A percentile compares a stretch with the other conserved stretches of the same genome.
Evolutionary conservation across 1,140 invertebrate genomes (phyloP).

Genomic region (Drosophila orena): DNA sequence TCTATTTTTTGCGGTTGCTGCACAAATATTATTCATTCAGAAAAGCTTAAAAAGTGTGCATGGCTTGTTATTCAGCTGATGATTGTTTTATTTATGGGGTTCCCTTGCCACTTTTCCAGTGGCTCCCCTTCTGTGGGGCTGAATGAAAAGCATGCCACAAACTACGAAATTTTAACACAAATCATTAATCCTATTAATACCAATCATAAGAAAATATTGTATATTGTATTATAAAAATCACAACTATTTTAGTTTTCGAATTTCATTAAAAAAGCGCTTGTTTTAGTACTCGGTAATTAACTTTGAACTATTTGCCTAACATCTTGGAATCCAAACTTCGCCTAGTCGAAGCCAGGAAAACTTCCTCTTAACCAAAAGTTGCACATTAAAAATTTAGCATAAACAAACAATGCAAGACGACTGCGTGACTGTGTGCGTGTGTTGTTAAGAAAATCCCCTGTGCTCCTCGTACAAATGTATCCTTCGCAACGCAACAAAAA

Average conservation of each 20-base stretch:
- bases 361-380: neutral
- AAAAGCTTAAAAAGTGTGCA: conserved; percentile 50
- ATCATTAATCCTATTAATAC: too few species aligned
- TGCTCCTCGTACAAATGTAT: conserved; percentile 5
- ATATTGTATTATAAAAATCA: too few species aligned
- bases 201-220: too few species aligned
- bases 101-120: too few species aligned
- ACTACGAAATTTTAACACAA: too few species aligned
- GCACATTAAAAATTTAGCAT: conserved; percentile 49
- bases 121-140: too few species aligned
- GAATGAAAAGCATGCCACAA: too few species aligned
- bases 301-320: neutral
- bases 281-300: neutral
- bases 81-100: neutral
- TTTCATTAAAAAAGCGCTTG: neutral
- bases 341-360: conserved; percentile 2
- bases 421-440: neutral
- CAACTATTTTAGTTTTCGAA: too few species aligned
- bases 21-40: conserved; percentile 73
- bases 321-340: neutral
- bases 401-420: conserved; percentile 29
- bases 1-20: conserved; percentile 41
- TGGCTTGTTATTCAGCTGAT: conserved; percentile 12
- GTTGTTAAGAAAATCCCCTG: neutral
- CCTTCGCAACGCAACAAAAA: neutral